phyloP scores from a whole-genome alignment of 2,888 invertebrate species.

The Bimastos eiseni region DNA sequence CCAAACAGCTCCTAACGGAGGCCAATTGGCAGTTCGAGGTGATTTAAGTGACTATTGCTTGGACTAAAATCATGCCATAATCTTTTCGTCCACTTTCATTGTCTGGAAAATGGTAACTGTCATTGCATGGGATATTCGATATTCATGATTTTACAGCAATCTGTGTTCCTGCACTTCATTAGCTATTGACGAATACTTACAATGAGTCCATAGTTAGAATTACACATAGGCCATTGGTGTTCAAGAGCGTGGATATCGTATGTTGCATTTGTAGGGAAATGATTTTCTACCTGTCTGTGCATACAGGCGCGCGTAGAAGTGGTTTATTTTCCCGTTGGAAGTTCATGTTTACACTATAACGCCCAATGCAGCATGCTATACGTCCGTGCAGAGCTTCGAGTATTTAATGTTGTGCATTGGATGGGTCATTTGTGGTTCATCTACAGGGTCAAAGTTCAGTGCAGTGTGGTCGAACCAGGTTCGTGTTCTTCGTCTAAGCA shows the following conservation, averaged over 20 bases:
- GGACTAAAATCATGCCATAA: neutral
- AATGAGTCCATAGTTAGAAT: neutral
- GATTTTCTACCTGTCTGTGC: neutral
- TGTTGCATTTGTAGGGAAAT: neutral
- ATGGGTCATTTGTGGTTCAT: neutral
- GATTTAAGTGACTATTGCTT: constrained; percentile 49
- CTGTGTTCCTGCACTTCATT: neutral
- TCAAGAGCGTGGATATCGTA: neutral
- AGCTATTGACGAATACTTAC: neutral
- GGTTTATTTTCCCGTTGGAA: neutral
- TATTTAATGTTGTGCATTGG: neutral
- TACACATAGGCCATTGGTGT: neutral
- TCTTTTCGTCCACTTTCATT: constrained; percentile 5
- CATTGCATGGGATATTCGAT: neutral
- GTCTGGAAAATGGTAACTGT: neutral
- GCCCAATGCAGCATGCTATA: neutral
- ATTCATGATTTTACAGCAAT: neutral
- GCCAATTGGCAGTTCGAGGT: constrained; percentile 97
- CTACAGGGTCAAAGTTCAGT: neutral
- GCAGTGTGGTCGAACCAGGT: neutral
- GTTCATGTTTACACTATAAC: neutral
- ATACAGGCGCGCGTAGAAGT: neutral
- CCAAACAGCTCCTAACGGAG: constrained; percentile 85
- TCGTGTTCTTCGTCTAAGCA: neutral
- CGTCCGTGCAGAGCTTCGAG: constrained; percentile 1